Base-by-base conservation (phyloP, 2,797 vertebrate genomes). In the Falco biarmicus region DNA sequence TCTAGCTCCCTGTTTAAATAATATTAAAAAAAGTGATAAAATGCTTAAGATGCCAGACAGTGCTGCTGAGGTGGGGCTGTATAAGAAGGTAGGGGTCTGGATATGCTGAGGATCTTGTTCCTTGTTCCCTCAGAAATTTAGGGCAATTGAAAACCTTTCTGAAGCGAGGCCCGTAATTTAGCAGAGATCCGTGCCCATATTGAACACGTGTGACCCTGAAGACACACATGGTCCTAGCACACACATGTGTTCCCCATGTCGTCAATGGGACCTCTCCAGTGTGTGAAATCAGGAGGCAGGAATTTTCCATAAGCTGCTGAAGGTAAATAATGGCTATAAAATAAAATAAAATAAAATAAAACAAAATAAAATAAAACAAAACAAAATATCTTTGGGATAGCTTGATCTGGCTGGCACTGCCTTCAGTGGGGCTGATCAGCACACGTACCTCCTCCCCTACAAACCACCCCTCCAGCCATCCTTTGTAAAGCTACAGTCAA, bases 401-500 rank as follows among this genome's bases (percentile, higher is more conserved):
- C 63, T 56, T 64, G 64, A 80, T 80, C 41, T 75, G 85, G 60
- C 54, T 82, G 51, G 73, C 57, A 17, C 17, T 63, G 68, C 89
- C 50, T 94, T 92, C 73, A 45, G 21, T 19, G 32, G 69, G 69
- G 63, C 70, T 60, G 43, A 74, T 70, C 71, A 43, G 65, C 6
- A 57, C 60, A 32, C 3, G 2, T 22, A 89, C 79, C n/a, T 87
- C 63, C 90, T 95, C 89, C 81, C 1, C 10, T 41, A 64, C 47
- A 74, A 94, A 83, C 57, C 83, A 87, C 53, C 88, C 93, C 93
- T 92, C 84, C 64, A 93, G 93, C 71, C 90, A 90, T 47, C 43
- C 61, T 90, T 95, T 68, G 81, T 69, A 89, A 94, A 95, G 87
- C 66, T 95, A 73, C 59, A 87, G 64, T 74, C 53, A 79, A 96